Conservation (phyloP, 1,140 invertebrate genomes). For the Zaprionus nigranus region DNA sequence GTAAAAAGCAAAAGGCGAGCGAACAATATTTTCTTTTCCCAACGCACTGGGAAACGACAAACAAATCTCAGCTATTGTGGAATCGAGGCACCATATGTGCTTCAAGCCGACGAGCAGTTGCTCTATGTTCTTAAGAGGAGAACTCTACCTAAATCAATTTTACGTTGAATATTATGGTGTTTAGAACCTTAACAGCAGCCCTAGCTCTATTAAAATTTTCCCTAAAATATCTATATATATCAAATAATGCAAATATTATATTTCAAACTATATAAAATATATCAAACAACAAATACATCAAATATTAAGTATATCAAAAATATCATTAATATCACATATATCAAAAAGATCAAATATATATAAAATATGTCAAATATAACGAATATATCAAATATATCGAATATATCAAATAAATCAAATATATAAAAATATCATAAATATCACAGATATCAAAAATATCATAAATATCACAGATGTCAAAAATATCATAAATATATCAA, state of each 20-base stretch:
- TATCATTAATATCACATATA: too few relatives aligned
- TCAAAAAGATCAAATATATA: too few relatives aligned
- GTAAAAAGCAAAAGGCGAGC: slow-evolving; percentile 40
- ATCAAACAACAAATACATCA: neutral
- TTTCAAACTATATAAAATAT: neutral
- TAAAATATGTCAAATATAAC: neutral
- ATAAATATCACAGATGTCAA: too few relatives aligned
- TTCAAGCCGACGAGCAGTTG: neutral
- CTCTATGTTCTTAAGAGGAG: neutral
- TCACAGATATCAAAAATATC: neutral
- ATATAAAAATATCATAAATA: too few relatives aligned
- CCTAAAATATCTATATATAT: neutral
- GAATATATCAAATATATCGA: too few relatives aligned
- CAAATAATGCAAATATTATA: too few relatives aligned
- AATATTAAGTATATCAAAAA: neutral
- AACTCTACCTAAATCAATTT: too few relatives aligned
- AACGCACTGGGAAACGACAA: slow-evolving; percentile 42
- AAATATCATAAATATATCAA: neutral
- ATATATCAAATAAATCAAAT: too few relatives aligned
- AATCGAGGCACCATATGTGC: neutral
- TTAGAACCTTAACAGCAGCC: too few relatives aligned
- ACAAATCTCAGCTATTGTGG: slow-evolving; percentile 64
- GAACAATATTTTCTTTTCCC: slow-evolving; percentile 64
- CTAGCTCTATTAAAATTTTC: neutral
- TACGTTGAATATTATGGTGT: too few relatives aligned